These are phyloP conservation scores for Pemphredon lugubris DNA, from an alignment of 2,888 invertebrate genomes.

Conservation along the genomic window DNA sequence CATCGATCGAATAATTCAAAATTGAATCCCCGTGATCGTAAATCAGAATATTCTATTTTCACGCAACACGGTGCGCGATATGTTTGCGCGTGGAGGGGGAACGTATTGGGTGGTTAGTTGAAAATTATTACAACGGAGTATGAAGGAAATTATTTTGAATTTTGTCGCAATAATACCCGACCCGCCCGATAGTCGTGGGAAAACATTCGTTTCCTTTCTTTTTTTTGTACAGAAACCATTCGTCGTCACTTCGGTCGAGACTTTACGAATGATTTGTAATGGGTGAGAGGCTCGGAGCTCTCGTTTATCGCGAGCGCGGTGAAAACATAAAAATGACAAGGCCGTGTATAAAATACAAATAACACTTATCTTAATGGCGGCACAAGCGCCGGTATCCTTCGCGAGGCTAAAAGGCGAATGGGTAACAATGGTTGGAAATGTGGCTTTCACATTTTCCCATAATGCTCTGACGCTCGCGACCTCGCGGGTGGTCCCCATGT, in stretches of 20 bases:
- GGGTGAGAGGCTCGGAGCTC: too few species aligned
- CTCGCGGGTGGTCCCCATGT: conserved; percentile 12
- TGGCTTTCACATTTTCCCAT: conserved; percentile 50
- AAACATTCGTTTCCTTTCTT: neutral
- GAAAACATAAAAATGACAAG: too few species aligned
- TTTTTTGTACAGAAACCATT: neutral
- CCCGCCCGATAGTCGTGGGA: neutral
- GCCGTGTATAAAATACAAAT: conserved; percentile 36
- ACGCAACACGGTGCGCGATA: too few species aligned
- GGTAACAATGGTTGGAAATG: conserved; percentile 54
- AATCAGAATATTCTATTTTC: too few species aligned
- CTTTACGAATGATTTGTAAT: neutral
- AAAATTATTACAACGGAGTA: too few species aligned
- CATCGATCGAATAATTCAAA: too few species aligned
- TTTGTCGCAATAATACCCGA: neutral
- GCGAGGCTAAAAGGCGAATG: conserved; percentile 41
- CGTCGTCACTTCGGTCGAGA: neutral
- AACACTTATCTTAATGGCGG: conserved; percentile 27
- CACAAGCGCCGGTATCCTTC: neutral
- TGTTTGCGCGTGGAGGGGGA: too few species aligned
- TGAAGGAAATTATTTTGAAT: too few species aligned
- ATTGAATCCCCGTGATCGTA: too few species aligned
- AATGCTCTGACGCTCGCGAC: neutral
- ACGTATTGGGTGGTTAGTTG: too few species aligned
- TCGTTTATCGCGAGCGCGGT: too few species aligned